Evolutionary conservation across 2,113 vertebrate species (phyloP).

Genomic region (Pedionomus torquatus): DNA sequence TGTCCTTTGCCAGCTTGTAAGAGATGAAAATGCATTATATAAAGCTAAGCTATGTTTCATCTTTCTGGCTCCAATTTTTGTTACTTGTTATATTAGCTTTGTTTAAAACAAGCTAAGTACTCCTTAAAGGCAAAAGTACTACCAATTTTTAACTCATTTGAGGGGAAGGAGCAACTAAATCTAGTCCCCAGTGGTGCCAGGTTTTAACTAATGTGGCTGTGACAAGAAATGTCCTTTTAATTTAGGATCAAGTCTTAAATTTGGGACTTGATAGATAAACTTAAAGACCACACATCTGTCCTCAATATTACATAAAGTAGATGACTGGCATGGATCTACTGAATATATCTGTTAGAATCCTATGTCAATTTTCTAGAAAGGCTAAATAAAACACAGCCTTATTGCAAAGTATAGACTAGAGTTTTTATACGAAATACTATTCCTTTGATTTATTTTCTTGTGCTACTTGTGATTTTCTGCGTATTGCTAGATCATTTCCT

Average conservation of each 20-base stretch:
- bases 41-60: background rate
- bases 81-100: background rate
- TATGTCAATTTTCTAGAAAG: background rate
- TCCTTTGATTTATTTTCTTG: background rate
- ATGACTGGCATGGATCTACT: background rate
- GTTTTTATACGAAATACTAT: background rate
- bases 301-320: rapidly evolving
- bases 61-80: background rate
- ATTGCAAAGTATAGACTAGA: background rate
- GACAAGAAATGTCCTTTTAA: background rate
- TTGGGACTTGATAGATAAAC: background rate
- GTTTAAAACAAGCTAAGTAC: background rate
- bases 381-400: background rate
- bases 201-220: background rate
- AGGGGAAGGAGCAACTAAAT: background rate
- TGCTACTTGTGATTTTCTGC: background rate
- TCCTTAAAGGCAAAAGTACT: background rate
- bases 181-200: background rate
- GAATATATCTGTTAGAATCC: background rate
- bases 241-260: background rate
- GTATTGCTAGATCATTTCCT: background rate
- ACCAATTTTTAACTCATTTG: background rate
- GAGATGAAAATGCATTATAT: background rate
- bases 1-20: background rate
- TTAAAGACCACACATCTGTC: background rate